phyloP scores from a whole-genome alignment of 2,797 vertebrate species.

The Diplodus sargus region DNA sequence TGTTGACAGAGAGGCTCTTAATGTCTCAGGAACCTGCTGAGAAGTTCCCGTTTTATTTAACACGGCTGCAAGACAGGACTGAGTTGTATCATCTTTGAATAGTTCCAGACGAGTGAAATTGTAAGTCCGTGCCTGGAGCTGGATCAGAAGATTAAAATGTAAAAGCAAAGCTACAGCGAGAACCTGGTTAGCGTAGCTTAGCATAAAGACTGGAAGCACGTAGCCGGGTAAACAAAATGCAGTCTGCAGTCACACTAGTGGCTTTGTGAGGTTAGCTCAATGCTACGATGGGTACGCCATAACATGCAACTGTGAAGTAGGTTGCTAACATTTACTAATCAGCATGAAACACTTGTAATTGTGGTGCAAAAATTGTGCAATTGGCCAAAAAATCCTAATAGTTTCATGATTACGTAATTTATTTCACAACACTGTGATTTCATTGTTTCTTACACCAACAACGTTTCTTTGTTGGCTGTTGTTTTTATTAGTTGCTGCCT shows the following conservation, averaged over 20 bases:
- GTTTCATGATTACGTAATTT: too few relatives aligned
- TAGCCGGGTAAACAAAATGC: neutral
- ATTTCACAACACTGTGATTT: too few relatives aligned
- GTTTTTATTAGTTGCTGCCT: too few relatives aligned
- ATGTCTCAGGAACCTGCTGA: neutral
- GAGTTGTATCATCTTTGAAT: neutral
- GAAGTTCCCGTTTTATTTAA: neutral
- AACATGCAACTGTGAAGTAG: too few relatives aligned
- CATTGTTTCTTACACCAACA: too few relatives aligned
- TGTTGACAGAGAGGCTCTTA: slow-evolving; percentile 5
- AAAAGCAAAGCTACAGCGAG: neutral
- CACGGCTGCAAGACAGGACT: too few relatives aligned
- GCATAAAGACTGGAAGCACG: neutral
- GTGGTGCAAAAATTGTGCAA: too few relatives aligned
- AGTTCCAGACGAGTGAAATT: neutral
- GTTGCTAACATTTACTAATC: too few relatives aligned
- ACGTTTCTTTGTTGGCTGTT: too few relatives aligned
- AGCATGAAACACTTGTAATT: too few relatives aligned
- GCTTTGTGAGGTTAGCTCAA: neutral
- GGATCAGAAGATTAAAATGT: neutral
- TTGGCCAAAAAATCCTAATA: too few relatives aligned
- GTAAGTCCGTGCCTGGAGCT: neutral
- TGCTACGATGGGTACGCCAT: neutral
- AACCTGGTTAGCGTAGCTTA: neutral
- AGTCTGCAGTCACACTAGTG: neutral